phyloP scores from a whole-genome alignment of 2,113 vertebrate genomes.

The Campylorhamphus procurvoides region DNA sequence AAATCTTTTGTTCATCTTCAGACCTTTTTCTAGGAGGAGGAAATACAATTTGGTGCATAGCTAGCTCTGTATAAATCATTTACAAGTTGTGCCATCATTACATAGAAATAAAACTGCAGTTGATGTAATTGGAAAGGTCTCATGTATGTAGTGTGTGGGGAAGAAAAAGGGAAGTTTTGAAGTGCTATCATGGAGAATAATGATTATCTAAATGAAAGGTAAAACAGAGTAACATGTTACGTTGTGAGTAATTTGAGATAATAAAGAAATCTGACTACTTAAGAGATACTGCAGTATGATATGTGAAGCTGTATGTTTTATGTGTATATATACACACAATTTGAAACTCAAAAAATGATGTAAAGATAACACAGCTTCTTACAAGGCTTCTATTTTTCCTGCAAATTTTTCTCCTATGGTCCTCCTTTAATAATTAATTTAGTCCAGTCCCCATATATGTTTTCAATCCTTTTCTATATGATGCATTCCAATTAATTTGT shows the following conservation, averaged over 20 bases:
- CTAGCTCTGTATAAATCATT: background rate
- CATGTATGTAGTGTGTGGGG: background rate
- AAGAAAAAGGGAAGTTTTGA: background rate
- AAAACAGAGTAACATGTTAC: background rate
- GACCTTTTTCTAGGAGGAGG: background rate
- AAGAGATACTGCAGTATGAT: background rate
- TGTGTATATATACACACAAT: background rate
- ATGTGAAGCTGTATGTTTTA: background rate
- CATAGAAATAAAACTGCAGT: background rate
- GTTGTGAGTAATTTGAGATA: background rate
- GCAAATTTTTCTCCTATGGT: background rate
- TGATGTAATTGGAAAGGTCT: background rate
- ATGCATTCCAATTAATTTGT: background rate
- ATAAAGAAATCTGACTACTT: background rate
- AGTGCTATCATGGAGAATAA: background rate
- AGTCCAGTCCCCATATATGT: background rate
- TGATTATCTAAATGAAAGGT: background rate
- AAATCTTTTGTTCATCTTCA: slow-evolving; percentile 13
- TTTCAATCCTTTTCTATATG: background rate
- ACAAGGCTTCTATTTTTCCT: background rate
- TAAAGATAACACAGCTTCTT: background rate
- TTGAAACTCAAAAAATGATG: background rate
- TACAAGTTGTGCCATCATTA: background rate
- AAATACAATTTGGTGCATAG: background rate
- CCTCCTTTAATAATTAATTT: background rate